Conservation (phyloP, 1,140 invertebrate genomes). For the Tribolium madens region DNA sequence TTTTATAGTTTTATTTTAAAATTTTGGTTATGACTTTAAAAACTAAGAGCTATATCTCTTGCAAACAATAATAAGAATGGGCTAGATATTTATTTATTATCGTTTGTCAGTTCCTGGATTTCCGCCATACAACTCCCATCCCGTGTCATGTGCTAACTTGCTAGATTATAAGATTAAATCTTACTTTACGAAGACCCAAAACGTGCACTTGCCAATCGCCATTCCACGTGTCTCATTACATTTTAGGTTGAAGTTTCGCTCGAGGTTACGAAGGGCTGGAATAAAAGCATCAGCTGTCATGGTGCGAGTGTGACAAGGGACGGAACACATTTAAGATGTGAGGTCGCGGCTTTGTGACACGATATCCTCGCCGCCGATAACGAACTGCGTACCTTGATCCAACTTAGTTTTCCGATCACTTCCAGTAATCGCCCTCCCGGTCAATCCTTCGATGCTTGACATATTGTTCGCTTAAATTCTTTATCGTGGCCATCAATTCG, state of each 20-base stretch:
- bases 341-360: constrained; percentile 46
- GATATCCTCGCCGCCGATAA: constrained; percentile 40
- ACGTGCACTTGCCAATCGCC: constrained; percentile 1
- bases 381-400: constrained; percentile 33
- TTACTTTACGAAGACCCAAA: too few species aligned
- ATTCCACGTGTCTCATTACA: constrained; percentile 28
- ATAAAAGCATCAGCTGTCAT: constrained; percentile 38
- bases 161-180: too few species aligned
- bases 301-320: constrained; percentile 38
- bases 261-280: neutral
- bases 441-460: constrained; percentile 31
- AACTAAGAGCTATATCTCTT: too few species aligned
- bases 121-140: too few species aligned
- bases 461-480: constrained; percentile 48
- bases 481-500: constrained; percentile 41
- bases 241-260: neutral
- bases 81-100: neutral
- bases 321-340: constrained; percentile 43
- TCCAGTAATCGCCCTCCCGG: constrained; percentile 40
- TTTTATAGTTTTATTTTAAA: neutral
- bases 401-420: constrained; percentile 43
- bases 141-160: too few species aligned
- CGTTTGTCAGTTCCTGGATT: too few species aligned
- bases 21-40: too few species aligned
- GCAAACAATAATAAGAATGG: too few species aligned